phyloP scores from a whole-genome alignment of 2,888 invertebrate species.

The Drosophila subsilvestris region DNA sequence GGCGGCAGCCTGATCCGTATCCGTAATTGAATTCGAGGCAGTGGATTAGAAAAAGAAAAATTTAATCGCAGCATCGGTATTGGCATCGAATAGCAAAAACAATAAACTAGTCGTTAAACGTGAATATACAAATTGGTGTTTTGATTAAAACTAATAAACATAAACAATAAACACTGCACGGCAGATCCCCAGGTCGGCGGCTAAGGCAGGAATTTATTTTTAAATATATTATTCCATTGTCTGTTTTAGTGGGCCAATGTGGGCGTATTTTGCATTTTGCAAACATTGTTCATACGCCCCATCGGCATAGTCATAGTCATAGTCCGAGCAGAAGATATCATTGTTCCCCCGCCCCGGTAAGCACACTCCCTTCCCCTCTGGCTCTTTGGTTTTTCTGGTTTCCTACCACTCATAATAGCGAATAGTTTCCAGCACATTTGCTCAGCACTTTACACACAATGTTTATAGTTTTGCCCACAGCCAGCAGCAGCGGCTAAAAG shows the following conservation, averaged over 20 bases:
- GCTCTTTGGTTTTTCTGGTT: neutral
- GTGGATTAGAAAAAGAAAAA: conserved; percentile 36
- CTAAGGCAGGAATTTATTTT: conserved; percentile 31
- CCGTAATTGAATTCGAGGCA: conserved; percentile 44
- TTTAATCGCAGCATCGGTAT: conserved; percentile 34
- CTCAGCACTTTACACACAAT: neutral
- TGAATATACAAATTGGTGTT: conserved; percentile 48
- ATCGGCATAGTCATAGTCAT: conserved; percentile 14
- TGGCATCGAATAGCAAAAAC: conserved; percentile 26
- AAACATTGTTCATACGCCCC: conserved; percentile 39
- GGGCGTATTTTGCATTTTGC: conserved; percentile 18
- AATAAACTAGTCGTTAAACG: conserved; percentile 56
- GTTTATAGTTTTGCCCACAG: neutral
- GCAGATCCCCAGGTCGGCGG: no score
- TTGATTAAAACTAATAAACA: conserved; percentile 55
- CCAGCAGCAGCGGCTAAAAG: neutral
- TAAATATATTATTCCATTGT: conserved; percentile 34
- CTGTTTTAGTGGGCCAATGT: conserved; percentile 6
- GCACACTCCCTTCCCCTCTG: neutral
- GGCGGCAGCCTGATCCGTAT: conserved; percentile 61
- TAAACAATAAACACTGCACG: conserved; percentile 27
- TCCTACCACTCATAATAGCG: neutral
- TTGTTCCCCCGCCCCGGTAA: conserved; percentile 39
- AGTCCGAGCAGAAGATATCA: conserved; percentile 1
- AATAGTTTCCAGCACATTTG: neutral